These are phyloP conservation scores for Caerostris darwini DNA, from an alignment of 1,140 invertebrate species.

Conservation along the genomic window DNA sequence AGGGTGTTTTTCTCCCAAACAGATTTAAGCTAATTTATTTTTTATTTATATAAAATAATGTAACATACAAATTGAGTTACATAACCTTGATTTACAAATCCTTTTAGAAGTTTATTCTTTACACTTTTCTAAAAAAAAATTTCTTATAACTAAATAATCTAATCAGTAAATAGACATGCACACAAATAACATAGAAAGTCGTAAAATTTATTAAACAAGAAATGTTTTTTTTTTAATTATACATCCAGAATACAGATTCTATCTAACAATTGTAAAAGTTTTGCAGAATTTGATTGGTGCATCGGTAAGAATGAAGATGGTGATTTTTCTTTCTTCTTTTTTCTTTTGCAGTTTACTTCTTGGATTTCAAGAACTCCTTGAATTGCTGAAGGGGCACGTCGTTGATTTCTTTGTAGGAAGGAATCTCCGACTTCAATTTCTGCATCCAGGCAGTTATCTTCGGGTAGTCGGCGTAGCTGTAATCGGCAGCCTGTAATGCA, in stretches of 20 bases:
- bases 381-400: conserved; percentile 32
- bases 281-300: background rate
- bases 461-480: conserved; percentile 39
- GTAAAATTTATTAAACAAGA: too few species aligned
- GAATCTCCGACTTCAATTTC: conserved; percentile 66
- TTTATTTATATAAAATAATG: too few species aligned
- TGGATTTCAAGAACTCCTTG: conserved; percentile 65
- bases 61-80: too few species aligned
- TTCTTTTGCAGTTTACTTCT: background rate
- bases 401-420: conserved; percentile 66
- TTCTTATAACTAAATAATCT: too few species aligned
- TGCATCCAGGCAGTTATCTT: conserved; percentile 69
- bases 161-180: too few species aligned
- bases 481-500: conserved; percentile 10
- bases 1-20: too few species aligned
- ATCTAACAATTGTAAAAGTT: conserved; percentile 18
- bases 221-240: background rate
- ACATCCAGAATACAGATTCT: conserved; percentile 54
- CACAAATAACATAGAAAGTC: too few species aligned
- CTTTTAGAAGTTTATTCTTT: too few species aligned
- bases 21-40: too few species aligned
- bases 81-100: too few species aligned
- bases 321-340: too few species aligned
- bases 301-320: conserved; percentile 11
- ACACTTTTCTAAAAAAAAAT: too few species aligned